Evolutionary conservation across 1,140 invertebrate genomes (phyloP).

Genomic region (Himalopsyche phryganea): DNA sequence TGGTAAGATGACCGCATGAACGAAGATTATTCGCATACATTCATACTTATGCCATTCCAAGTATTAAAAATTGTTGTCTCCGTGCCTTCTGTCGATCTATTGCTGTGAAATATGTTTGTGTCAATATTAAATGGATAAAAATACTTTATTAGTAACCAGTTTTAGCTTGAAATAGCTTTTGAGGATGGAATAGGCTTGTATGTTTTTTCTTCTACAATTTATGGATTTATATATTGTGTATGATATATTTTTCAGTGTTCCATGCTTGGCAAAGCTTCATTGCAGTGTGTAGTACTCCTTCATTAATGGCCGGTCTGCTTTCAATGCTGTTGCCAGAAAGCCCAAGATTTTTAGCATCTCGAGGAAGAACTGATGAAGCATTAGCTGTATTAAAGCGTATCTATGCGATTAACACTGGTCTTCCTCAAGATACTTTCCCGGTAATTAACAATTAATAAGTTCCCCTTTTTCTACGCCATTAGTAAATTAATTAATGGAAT

Average conservation of each 20-base stretch:
- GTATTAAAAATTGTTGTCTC: not conserved
- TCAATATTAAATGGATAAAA: too few relatives aligned
- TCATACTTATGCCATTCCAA: not conserved
- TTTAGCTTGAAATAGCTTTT: too few relatives aligned
- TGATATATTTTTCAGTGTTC: too few relatives aligned
- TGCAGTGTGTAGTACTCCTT: slow-evolving; percentile 60
- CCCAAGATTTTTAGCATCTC: slow-evolving; percentile 76
- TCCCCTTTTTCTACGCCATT: too few relatives aligned
- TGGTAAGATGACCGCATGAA: too few relatives aligned
- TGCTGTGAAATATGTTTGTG: not conserved
- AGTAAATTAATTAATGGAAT: too few relatives aligned
- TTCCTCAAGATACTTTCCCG: slow-evolving; percentile 58
- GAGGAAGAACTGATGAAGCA: slow-evolving; percentile 64
- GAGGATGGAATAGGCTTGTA: too few relatives aligned
- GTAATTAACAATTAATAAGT: slow-evolving; percentile 53
- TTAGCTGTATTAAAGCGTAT: slow-evolving; percentile 57
- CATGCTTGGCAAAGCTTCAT: slow-evolving; percentile 78
- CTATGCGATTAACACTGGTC: slow-evolving; percentile 60
- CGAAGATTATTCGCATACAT: too few relatives aligned
- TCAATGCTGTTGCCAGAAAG: slow-evolving; percentile 74
- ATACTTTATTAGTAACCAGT: too few relatives aligned
- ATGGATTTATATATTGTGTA: too few relatives aligned
- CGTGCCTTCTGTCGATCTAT: slow-evolving; percentile 3
- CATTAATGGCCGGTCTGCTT: slow-evolving; percentile 57
- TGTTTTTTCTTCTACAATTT: too few relatives aligned